Base-by-base conservation (phyloP, 1,140 invertebrate genomes). In the Euwallacea fornicatus region DNA sequence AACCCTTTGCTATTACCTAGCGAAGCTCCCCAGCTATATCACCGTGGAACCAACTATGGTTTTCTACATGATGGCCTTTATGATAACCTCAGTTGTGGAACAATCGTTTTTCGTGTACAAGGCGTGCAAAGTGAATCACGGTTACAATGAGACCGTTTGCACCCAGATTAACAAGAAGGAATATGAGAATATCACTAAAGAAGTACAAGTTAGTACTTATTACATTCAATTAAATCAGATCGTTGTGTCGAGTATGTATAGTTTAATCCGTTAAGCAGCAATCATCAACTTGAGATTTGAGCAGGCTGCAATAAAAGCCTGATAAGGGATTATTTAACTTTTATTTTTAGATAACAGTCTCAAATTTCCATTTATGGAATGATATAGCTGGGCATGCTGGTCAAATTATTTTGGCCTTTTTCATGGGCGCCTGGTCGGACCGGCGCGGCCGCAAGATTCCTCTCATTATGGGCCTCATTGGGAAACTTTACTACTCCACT, bases 11-110 rank as follows among this genome's bases (percentile, higher is more conserved):
- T 42, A 76, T 13, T 77, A 75, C 65, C 16, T 84, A 11, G 9
- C 44, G 41, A 58, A 9, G 11, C 44, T 56, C 42, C 13, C 58
- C 7, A 70, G 59, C 41, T 41, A 81, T 2, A 83, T 88, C 47
- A 88, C 90, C 0, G 89, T 92, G 44, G 91, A 93, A 74, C 90
- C 91, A 0, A 85, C 88, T 0, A 89, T 93, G 88, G 90, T 91
- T 80, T 81, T 92, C 0, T 93, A 91, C 75, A 92, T 92, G 90
- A 87, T 91, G 83, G 91, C 91, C 1, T 92, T 87, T 75, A 91
- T 91, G 90, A 85, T 87, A 54, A 93, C 91, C 0, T 87, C 85
- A 41, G 90, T 93, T 0, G 85, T 91, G n/a, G 90, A 93, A 76
- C 89, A 92, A 79, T 86, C 86, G 3, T 90, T 93, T 74, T 93